Conservation (phyloP, 1,140 invertebrate genomes). For the Lucilia sericata region DNA sequence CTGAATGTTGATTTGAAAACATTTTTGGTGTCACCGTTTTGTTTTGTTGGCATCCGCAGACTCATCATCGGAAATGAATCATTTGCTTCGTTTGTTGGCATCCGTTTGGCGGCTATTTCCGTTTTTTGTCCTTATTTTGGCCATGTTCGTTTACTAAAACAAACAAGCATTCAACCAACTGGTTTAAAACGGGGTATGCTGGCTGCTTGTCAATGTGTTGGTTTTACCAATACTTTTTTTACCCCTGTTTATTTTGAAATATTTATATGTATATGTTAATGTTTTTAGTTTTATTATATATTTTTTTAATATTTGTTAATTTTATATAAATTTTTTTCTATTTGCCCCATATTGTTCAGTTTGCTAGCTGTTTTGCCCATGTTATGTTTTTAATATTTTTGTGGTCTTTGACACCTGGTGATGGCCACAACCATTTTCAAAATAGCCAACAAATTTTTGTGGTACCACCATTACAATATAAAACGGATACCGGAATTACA, state of each 20-base stretch:
- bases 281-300: neutral
- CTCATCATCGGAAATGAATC: slow-evolving; percentile 68
- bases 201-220: neutral
- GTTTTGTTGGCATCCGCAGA: slow-evolving; percentile 55
- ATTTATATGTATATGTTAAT: neutral
- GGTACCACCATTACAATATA: slow-evolving; percentile 31
- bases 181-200: too few species aligned
- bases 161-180: neutral
- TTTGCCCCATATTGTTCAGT: slow-evolving; percentile 9
- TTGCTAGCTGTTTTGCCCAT: neutral
- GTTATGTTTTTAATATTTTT: neutral
- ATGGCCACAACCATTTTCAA: slow-evolving; percentile 4
- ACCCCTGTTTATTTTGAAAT: neutral
- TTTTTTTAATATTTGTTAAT: slow-evolving; percentile 2
- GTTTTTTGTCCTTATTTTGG: slow-evolving; percentile 55
- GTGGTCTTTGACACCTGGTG: slow-evolving; percentile 41
- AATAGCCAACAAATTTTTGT: slow-evolving; percentile 25
- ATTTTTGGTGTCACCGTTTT: slow-evolving; percentile 34
- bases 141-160: neutral
- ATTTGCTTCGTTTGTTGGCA: slow-evolving; percentile 68
- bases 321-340: slow-evolving; percentile 7
- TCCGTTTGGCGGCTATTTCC: slow-evolving; percentile 67
- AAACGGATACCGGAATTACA: slow-evolving; percentile 41
- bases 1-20: neutral
- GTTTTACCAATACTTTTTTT: neutral